These are phyloP conservation scores for Morone chrysops DNA, from an alignment of 2,113 vertebrate genomes.

Conservation along the genomic window DNA sequence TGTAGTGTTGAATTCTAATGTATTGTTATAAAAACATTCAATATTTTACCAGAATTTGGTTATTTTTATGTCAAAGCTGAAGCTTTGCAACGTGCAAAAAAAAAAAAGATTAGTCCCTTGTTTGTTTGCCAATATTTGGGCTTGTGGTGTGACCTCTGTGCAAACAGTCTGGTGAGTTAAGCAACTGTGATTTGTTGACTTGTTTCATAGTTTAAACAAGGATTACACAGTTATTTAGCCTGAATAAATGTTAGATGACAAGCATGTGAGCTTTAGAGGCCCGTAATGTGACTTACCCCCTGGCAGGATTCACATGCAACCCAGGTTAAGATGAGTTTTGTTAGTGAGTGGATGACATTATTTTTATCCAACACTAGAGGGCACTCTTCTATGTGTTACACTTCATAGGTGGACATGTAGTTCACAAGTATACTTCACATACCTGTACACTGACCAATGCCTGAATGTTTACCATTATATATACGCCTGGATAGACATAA, in stretches of 20 bases:
- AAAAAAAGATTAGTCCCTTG: neutral
- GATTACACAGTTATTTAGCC: constrained; percentile 40
- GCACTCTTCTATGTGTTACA: constrained; percentile 16
- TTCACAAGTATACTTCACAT: constrained; percentile 22
- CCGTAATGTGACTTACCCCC: constrained; percentile 9
- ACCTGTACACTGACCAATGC: constrained; percentile 50
- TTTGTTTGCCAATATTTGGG: neutral
- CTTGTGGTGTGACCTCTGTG: neutral
- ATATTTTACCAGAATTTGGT: constrained; percentile 19
- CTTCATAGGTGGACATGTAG: neutral
- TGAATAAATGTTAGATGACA: constrained; percentile 44
- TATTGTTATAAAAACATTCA: constrained; percentile 39
- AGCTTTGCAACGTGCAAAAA: neutral
- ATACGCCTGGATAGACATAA: constrained; percentile 13
- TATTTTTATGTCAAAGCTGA: neutral
- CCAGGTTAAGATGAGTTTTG: neutral
- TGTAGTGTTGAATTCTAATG: constrained; percentile 16
- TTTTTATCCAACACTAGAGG: constrained; percentile 65
- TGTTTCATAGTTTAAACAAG: constrained; percentile 15
- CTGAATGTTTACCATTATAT: constrained; percentile 15
- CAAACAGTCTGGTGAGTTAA: neutral
- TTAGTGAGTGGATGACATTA: neutral
- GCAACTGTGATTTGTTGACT: neutral
- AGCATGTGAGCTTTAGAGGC: constrained; percentile 39
- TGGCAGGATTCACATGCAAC: constrained; percentile 1